These are phyloP conservation scores for Numenius phaeopus DNA, from an alignment of 2,797 vertebrate species.

Conservation along the genomic window DNA sequence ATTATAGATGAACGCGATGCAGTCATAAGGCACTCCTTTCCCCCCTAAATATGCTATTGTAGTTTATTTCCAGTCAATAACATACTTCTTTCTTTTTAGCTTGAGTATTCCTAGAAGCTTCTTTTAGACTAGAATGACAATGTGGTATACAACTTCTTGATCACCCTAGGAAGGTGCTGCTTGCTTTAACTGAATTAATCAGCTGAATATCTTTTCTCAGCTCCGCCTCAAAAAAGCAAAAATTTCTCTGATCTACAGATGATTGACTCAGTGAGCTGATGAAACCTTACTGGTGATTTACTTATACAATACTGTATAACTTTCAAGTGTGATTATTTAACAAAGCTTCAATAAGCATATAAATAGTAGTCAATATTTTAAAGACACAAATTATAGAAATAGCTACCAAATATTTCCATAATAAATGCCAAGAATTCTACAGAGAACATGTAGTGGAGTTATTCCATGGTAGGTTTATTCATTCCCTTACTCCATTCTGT, in stretches of 20 bases:
- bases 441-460: neutral
- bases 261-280: neutral
- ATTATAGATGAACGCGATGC: neutral
- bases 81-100: neutral
- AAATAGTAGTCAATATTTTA: neutral
- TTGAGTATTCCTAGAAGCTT: neutral
- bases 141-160: neutral
- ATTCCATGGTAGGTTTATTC: neutral
- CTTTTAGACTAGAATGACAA: neutral
- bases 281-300: neutral
- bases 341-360: neutral
- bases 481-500: neutral
- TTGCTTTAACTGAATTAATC: neutral
- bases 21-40: neutral
- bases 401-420: neutral
- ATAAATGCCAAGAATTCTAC: neutral
- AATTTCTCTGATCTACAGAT: neutral
- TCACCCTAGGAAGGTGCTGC: neutral
- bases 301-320: neutral
- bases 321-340: neutral
- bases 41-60: neutral
- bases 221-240: neutral
- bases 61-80: neutral
- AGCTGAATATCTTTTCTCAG: neutral
- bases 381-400: neutral